A percentile compares a stretch with the other conserved stretches of the same genome.
phyloP scores from a whole-genome alignment of 2,797 vertebrate genomes.

The Ceryle rudis region DNA sequence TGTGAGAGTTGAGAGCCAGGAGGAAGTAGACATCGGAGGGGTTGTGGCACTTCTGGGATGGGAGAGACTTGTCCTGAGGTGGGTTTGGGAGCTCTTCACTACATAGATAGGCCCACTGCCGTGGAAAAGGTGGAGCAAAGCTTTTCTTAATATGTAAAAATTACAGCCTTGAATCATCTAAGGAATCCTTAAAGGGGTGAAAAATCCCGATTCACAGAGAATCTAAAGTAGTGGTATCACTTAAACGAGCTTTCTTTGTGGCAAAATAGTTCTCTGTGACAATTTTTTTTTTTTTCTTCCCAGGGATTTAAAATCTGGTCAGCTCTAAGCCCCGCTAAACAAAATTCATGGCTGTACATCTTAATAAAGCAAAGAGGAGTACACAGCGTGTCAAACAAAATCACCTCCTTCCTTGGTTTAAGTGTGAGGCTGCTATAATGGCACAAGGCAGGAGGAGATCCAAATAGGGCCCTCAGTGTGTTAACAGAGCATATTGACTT shows the following conservation, averaged over 20 bases:
- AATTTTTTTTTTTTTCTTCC: neutral
- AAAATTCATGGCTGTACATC: conserved; percentile 61
- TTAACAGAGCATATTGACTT: conserved; percentile 73
- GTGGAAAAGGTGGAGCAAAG: neutral
- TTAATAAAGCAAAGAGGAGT: conserved; percentile 64
- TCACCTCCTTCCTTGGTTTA: neutral
- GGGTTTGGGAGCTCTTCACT: neutral
- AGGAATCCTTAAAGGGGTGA: neutral
- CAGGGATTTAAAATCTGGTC: conserved; percentile 16
- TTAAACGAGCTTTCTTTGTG: neutral
- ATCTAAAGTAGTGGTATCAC: neutral
- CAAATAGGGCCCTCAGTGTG: conserved; percentile 50
- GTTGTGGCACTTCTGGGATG: neutral
- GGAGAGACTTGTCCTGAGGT: neutral
- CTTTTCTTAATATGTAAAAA: neutral
- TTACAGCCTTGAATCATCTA: neutral
- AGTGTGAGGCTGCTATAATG: conserved; percentile 30
- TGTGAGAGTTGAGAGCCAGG: neutral
- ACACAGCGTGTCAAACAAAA: neutral
- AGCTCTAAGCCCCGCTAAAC: conserved; percentile 34
- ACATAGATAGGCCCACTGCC: neutral
- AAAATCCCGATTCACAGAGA: neutral
- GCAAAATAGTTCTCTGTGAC: neutral
- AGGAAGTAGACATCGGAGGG: neutral
- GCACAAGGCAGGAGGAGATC: neutral